Conservation (phyloP, 2,888 invertebrate genomes). For the Mamestra brassicae region DNA sequence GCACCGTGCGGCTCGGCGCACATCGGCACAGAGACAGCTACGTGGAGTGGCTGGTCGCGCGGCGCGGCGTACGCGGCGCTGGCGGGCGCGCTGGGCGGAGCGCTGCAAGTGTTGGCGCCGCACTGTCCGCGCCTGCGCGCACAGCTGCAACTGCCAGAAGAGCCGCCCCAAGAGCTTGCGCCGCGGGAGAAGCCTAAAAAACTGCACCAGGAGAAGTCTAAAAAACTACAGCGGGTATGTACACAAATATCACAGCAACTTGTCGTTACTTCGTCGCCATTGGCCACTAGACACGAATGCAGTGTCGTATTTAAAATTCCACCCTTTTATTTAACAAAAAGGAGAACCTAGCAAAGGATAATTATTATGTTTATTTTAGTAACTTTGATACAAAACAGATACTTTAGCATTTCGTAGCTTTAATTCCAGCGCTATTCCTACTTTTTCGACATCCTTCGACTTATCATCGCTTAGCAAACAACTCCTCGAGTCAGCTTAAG, state of each 20-base stretch:
- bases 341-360: too few relatives aligned
- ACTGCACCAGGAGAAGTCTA: neutral
- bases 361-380: too few relatives aligned
- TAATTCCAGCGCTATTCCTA: too few relatives aligned
- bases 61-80: neutral
- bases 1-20: neutral
- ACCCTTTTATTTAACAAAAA: too few relatives aligned
- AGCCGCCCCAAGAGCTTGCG: neutral
- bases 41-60: neutral
- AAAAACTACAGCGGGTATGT: slow-evolving; percentile 82
- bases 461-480: too few relatives aligned
- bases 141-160: neutral
- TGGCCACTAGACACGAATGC: too few relatives aligned
- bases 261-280: too few relatives aligned
- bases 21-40: neutral
- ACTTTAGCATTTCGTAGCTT: too few relatives aligned
- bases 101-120: neutral
- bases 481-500: too few relatives aligned
- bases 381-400: too few relatives aligned
- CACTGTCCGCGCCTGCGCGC: neutral
- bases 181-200: neutral
- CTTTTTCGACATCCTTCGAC: too few relatives aligned
- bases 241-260: neutral
- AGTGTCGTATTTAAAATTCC: too few relatives aligned
- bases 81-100: neutral